phyloP scores from a whole-genome alignment of 2,113 vertebrate genomes.

The Lucifuga dentata region DNA sequence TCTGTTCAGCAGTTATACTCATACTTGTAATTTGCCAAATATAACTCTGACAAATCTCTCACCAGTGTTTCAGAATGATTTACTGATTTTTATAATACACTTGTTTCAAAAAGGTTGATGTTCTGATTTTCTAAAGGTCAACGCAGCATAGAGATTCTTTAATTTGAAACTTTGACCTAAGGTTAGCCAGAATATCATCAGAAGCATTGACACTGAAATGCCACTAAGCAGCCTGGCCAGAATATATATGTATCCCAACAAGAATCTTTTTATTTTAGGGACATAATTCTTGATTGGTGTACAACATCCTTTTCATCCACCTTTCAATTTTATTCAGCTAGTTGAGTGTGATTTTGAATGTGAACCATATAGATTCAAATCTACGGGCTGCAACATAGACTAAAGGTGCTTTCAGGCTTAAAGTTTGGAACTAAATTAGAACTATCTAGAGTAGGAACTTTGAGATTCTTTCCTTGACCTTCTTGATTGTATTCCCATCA shows the following conservation, averaged over 20 bases:
- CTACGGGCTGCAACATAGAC: neutral
- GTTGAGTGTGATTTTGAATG: slow-evolving; percentile 7
- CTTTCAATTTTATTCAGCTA: too few species aligned
- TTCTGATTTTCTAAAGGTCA: slow-evolving; percentile 57
- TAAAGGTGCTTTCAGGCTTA: too few species aligned
- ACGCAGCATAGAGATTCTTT: slow-evolving; percentile 42
- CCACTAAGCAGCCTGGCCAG: slow-evolving; percentile 46
- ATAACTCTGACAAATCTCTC: neutral
- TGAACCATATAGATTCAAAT: neutral
- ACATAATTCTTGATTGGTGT: neutral
- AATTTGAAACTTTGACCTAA: slow-evolving; percentile 60
- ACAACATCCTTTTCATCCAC: slow-evolving; percentile 20
- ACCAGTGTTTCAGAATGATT: slow-evolving; percentile 5
- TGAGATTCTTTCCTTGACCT: too few species aligned
- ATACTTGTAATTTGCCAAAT: slow-evolving; percentile 22
- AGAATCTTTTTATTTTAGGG: slow-evolving; percentile 20
- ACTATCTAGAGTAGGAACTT: too few species aligned
- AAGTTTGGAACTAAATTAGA: too few species aligned
- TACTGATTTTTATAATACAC: neutral
- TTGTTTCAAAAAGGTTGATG: slow-evolving; percentile 22
- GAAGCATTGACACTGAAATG: slow-evolving; percentile 62
- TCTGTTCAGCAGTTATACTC: neutral
- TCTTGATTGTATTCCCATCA: too few species aligned
- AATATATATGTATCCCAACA: slow-evolving; percentile 50
- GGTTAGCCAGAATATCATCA: slow-evolving; percentile 53